These are phyloP conservation scores for Diabrotica undecimpunctata DNA, from an alignment of 1,140 invertebrate species.

Conservation along the genomic window DNA sequence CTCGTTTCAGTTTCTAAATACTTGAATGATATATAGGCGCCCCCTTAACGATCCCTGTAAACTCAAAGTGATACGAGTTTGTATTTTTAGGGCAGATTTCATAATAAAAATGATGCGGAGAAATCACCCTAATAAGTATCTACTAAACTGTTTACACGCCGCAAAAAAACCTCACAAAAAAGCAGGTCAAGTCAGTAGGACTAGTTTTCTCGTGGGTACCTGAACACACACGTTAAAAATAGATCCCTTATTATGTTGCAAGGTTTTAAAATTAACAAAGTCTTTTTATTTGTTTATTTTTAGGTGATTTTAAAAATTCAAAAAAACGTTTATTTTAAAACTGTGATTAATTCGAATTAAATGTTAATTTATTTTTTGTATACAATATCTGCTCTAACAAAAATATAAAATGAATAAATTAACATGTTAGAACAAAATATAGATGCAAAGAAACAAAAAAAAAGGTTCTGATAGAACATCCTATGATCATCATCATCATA, in stretches of 20 bases:
- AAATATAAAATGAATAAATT: too few species aligned
- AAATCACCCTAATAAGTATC: constrained; percentile 19
- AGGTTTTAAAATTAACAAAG: too few species aligned
- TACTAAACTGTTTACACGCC: constrained; percentile 20
- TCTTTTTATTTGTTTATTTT: too few species aligned
- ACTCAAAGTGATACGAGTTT: constrained; percentile 6
- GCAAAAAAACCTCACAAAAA: constrained; percentile 15
- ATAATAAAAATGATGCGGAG: constrained; percentile 9
- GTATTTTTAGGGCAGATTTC: constrained; percentile 14
- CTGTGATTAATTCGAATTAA: too few species aligned
- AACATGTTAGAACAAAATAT: too few species aligned
- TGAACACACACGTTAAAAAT: not conserved
- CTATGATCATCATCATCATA: too few species aligned
- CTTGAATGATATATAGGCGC: not conserved
- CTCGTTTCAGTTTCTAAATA: constrained; percentile 1
- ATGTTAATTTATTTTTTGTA: too few species aligned
- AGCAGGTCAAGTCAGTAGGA: constrained; percentile 9
- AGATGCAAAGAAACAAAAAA: too few species aligned
- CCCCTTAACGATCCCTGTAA: constrained; percentile 5
- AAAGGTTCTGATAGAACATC: too few species aligned
- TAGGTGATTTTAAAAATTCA: too few species aligned
- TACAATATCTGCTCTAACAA: too few species aligned
- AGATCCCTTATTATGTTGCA: not conserved
- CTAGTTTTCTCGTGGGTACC: not conserved
- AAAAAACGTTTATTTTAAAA: too few species aligned